Percentiles rank a stretch among this genome's conserved stretches.
Conservation (phyloP, 2,888 invertebrate genomes). For the Cheiracanthium punctorium region DNA sequence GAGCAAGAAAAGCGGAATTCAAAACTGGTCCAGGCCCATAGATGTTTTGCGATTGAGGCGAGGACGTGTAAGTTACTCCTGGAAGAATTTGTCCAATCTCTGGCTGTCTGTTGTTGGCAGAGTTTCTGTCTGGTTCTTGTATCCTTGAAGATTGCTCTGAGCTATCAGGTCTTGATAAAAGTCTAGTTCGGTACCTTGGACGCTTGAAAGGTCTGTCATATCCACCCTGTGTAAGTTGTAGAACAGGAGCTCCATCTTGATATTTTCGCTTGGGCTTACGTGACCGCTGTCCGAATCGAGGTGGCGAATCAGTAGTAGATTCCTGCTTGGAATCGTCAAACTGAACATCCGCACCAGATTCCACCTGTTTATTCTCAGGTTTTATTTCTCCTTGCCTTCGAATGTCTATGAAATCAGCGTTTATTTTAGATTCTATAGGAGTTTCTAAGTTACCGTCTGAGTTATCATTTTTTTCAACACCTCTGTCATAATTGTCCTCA, state of each 20-base stretch:
- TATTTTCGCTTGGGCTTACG: neutral
- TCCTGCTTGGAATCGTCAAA: neutral
- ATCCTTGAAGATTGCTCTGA: constrained; percentile 25
- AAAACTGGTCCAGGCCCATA: neutral
- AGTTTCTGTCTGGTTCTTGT: neutral
- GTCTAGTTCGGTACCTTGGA: neutral
- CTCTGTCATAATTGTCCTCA: neutral
- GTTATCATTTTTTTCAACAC: constrained; percentile 5
- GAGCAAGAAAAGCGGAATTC: neutral
- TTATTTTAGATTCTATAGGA: neutral
- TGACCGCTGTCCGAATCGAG: neutral
- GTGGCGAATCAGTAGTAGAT: neutral
- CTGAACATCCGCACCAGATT: too few species aligned
- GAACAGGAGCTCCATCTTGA: constrained; percentile 22
- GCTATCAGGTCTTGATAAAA: constrained; percentile 3
- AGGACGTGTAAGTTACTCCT: constrained; percentile 14
- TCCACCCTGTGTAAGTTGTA: constrained; percentile 51
- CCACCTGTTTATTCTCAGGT: neutral
- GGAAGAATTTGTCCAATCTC: neutral
- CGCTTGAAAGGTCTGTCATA: constrained; percentile 23
- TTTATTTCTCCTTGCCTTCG: constrained; percentile 34
- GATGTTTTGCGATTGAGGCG: constrained; percentile 13
- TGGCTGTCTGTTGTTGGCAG: neutral
- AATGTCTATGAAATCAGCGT: neutral
- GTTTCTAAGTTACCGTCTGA: neutral